Base-by-base conservation (phyloP, 2,113 vertebrate species). In the Patagioenas fasciata region DNA sequence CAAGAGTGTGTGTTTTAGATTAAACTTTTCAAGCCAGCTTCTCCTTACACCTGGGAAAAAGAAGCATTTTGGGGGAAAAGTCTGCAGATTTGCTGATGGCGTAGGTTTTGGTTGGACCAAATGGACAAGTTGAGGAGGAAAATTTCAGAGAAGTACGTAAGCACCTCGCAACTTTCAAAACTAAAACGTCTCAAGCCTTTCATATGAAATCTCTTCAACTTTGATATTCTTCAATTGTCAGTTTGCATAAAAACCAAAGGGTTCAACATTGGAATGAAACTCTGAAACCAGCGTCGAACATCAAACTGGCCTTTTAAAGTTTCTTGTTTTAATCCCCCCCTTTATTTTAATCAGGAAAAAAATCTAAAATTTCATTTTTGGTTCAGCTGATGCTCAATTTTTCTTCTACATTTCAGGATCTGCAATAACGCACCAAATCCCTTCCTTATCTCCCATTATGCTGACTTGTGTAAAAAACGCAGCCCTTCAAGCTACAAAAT, bases 401-500 rank as follows among this genome's bases (percentile, higher is more conserved):
- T 89, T 75, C 65, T 84, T 92, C 77, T 65, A 13, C n/a, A 53
- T 75, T 95, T 92, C 91, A 89, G 77, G 66, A 71, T 75, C 84
- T 79, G 69, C 86, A 92, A 85, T 91, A 97, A 95, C 42, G n/a
- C 50, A 81, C 84, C 69, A 94, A 92, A 91, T 75, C 91, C 57
- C 85, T 65, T 65, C 53, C 61, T 95, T 79, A 91, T 91, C 78
- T 94, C 80, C 73, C 80, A 67, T 80, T 89, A 60, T 85, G 80
- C 69, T 91, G 72, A 91, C 42, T 93, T 86, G 51, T 47, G 65
- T 81, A 79, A 88, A 91, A 96, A 91, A 92, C 65, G 48, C 78
- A 79, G 69, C 82, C 90, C 92, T 95, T 79, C 85, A 50, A 96
- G 93, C 88, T 88, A 85, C 73, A 69, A 75, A 97, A 96, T 85